phyloP scores from a whole-genome alignment of 2,113 vertebrate genomes.

The Xiphophorus couchianus region DNA sequence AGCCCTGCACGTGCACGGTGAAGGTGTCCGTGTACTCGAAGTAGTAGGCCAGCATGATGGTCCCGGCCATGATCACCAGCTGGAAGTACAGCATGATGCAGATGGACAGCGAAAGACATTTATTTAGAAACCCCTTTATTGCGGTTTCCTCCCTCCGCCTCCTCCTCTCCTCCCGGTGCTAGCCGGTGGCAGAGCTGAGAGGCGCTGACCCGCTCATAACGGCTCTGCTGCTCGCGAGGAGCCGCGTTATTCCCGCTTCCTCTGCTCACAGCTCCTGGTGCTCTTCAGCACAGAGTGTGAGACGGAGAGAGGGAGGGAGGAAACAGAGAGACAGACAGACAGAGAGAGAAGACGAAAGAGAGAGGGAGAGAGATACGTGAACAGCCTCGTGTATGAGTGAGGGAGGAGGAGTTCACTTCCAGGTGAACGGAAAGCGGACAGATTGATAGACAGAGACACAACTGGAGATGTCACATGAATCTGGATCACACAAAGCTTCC shows the following conservation, averaged over 20 bases:
- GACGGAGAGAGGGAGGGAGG: neutral
- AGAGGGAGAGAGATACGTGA: neutral
- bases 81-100: conserved; percentile 96
- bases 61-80: conserved; percentile 98
- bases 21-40: conserved; percentile 98
- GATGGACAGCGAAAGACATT: conserved; percentile 70
- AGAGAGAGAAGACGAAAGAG: neutral
- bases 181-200: conserved; percentile 56
- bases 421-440: too few species aligned
- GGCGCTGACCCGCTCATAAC: conserved; percentile 58
- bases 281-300: neutral
- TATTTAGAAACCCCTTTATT: conserved; percentile 36
- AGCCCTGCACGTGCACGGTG: conserved; percentile 93
- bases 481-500: too few species aligned
- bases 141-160: neutral
- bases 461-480: too few species aligned
- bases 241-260: conserved; percentile 7
- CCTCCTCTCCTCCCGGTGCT: conserved; percentile 36
- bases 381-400: neutral
- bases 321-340: neutral
- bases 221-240: conserved; percentile 43
- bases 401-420: neutral
- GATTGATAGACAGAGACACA: too few species aligned
- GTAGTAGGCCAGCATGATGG: conserved; percentile 97
- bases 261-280: conserved; percentile 24